A percentile compares a stretch with the other conserved stretches of the same genome.
Conservation (phyloP, 2,113 vertebrate genomes). For the Perca flavescens region DNA sequence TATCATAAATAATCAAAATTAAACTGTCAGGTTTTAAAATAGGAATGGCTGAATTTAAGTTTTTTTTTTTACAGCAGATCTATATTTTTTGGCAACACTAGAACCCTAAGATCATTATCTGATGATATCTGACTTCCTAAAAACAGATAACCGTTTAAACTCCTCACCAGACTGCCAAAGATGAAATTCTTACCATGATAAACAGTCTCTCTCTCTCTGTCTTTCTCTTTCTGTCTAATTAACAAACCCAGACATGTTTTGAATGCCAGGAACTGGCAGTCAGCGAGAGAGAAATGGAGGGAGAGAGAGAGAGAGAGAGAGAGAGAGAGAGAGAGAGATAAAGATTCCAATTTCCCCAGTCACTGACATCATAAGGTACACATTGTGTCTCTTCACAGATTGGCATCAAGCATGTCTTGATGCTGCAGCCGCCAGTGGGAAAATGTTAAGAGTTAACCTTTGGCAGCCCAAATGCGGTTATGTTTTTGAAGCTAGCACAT, state of each 20-base stretch:
- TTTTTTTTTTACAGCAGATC: not conserved
- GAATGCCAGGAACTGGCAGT: constrained; percentile 61
- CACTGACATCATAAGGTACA: constrained; percentile 77
- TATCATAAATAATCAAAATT: not conserved
- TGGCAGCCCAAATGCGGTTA: constrained; percentile 50
- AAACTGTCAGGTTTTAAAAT: constrained; percentile 9
- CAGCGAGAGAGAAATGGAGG: not conserved
- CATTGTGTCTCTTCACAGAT: constrained; percentile 69
- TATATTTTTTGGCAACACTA: constrained; percentile 29
- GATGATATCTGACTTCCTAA: constrained; percentile 55
- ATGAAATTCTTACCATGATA: constrained; percentile 27
- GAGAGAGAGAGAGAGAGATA: constrained; percentile 70
- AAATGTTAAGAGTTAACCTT: constrained; percentile 80
- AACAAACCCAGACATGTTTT: constrained; percentile 70
- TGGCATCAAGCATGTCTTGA: constrained; percentile 66
- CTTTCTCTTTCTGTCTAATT: constrained; percentile 75
- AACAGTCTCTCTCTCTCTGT: constrained; percentile 38
- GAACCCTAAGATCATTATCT: constrained; percentile 33
- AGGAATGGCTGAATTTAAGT: not conserved
- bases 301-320: constrained; percentile 14
- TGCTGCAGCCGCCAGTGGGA: constrained; percentile 45
- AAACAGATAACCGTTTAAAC: constrained; percentile 52
- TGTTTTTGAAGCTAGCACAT: constrained; percentile 65
- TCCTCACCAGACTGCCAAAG: constrained; percentile 28
- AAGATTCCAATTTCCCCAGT: constrained; percentile 83